Evolutionary conservation across 2,113 vertebrate species (phyloP), one percentile per base, ranked within the genome.

Genomic region (Castor canadensis): DNA sequence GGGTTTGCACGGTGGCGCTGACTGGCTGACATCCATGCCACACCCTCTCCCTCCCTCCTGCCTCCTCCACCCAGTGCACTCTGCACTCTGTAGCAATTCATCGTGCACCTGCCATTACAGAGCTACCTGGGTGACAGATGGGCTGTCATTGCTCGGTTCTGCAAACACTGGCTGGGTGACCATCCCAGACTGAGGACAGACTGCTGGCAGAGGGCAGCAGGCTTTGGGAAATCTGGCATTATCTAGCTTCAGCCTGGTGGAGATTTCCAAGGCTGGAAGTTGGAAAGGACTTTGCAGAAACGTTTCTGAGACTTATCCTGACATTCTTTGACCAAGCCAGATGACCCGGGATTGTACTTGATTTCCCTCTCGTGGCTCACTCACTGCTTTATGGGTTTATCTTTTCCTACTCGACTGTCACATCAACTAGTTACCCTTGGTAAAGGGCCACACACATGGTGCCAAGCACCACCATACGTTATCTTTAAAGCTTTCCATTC

Each of bases 101-200:
- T 76, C 24, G 32, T 88, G 38, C 12, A 47, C 30, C 56, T 13
- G 38, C 28, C 35, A 4, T 32, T 71, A 73, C 24, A 60, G 30
- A n/a, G n/a, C n/a, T n/a, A 56, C 32, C 62, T 54, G 83, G 7
- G 54, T 35, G 43, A 47, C 54, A 17, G 38, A 45, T 56, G 32
- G 43, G 32, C 60, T 0, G 0, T 28, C n/a, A n/a, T n/a, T n/a
- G n/a, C n/a, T 43, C 9, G 15, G 0, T 43, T 54, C 40, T 2
- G 6, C 5, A 80, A 12, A 20, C 32, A n/a, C 19, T 0, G 1
- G 49, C 7, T 4, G 8, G 28, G 17, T 49, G 76, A 38, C 9
- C n/a, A 45, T 11, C 54, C 1, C 56, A 35, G 35, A 43, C 17
- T 54, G 47, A 77, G 45, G 38, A 43, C 35, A 12, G 1, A 32